These are phyloP conservation scores for Cirrhinus mrigala DNA, from an alignment of 2,797 vertebrate genomes.

Conservation along the genomic window DNA sequence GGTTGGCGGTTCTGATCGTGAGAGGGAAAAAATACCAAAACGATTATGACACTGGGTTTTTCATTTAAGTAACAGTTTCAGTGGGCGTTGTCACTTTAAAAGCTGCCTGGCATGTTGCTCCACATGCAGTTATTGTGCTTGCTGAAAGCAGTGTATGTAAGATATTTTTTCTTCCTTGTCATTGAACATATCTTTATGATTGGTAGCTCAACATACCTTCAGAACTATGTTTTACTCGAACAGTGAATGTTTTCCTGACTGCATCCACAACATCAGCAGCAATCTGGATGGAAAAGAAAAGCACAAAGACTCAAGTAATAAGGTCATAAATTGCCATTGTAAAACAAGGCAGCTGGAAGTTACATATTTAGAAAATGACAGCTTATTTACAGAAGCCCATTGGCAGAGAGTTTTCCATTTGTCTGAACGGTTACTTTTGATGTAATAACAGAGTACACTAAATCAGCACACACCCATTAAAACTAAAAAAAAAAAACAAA, in stretches of 20 bases:
- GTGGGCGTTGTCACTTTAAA: background rate
- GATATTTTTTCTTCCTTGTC: background rate
- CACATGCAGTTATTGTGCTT: background rate
- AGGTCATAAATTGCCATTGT: background rate
- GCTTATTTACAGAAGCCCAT: background rate
- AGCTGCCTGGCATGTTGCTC: background rate
- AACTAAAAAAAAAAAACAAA: background rate
- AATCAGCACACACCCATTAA: background rate
- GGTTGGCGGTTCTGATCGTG: slow-evolving; percentile 49
- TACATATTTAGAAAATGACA: background rate
- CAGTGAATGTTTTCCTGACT: slow-evolving; percentile 75
- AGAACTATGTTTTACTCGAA: slow-evolving; percentile 62
- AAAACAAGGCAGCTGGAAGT: background rate
- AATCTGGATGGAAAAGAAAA: slow-evolving; percentile 69
- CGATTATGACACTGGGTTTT: background rate
- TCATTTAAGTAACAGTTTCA: background rate
- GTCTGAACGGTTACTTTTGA: background rate
- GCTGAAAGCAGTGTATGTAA: background rate
- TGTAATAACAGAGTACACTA: background rate
- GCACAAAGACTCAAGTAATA: background rate
- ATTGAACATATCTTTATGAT: background rate
- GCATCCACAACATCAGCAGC: slow-evolving; percentile 79
- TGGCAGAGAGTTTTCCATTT: background rate
- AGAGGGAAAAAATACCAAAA: background rate
- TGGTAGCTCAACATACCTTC: slow-evolving; percentile 65